A percentile compares a stretch with the other conserved stretches of the same genome.
Conservation (phyloP, 23 tunicate genomes). For the Oikopleura vanhoeffeni region DNA sequence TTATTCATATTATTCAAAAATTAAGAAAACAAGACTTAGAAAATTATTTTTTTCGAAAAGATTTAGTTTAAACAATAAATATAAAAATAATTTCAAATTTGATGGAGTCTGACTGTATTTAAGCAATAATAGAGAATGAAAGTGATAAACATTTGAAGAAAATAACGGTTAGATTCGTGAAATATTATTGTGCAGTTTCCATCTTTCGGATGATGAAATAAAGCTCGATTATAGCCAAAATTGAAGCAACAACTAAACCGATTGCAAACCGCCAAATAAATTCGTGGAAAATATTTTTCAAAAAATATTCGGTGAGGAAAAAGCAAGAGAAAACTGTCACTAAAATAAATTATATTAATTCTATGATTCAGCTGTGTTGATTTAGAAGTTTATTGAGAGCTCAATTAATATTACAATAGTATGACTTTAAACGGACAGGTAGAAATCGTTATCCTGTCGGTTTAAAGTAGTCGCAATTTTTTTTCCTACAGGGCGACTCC, state of each 20-base stretch:
- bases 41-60: not conserved
- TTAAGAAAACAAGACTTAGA: not conserved
- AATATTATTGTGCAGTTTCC: not conserved
- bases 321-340: not conserved
- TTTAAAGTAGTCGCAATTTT: not conserved
- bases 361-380: too few species aligned
- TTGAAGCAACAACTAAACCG: not conserved
- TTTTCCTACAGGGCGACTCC: not conserved
- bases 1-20: too few species aligned
- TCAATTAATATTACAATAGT: too few species aligned
- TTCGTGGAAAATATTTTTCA: not conserved
- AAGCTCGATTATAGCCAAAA: not conserved
- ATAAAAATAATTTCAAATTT: not conserved
- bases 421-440: too few species aligned
- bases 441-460: too few species aligned
- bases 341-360: not conserved
- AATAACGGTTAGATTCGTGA: not conserved
- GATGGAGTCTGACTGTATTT: too few species aligned
- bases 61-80: not conserved
- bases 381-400: too few species aligned
- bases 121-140: not conserved
- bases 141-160: not conserved
- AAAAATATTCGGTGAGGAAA: not conserved
- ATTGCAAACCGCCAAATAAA: not conserved
- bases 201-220: not conserved